These are phyloP conservation scores for Musca domestica DNA, from an alignment of 1,140 invertebrate genomes.

Conservation along the genomic window DNA sequence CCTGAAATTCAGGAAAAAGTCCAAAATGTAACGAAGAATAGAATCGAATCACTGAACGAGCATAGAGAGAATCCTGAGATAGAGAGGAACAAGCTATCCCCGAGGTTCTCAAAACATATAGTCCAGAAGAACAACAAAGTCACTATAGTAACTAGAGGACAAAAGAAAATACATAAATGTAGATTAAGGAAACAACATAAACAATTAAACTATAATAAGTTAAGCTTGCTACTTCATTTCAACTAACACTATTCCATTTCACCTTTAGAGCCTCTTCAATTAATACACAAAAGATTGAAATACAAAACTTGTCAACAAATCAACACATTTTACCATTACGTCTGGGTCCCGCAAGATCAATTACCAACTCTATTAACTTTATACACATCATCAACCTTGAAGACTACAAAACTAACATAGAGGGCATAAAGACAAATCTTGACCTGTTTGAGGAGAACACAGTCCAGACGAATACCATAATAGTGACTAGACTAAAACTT, in stretches of 20 bases:
- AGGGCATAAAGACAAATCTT: background rate
- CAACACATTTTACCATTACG: background rate
- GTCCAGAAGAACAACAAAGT: no score
- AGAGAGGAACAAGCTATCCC: background rate
- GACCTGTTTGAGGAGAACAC: background rate
- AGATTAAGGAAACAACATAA: background rate
- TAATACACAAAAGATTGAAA: background rate
- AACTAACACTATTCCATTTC: background rate
- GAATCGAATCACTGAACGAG: background rate
- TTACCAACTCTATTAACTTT: background rate
- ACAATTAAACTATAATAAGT: background rate
- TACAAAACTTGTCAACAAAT: background rate
- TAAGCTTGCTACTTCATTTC: background rate
- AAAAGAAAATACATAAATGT: no score
- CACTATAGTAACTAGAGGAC: no score
- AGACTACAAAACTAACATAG: background rate
- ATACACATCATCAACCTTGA: background rate
- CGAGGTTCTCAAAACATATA: slow-evolving; percentile 11
- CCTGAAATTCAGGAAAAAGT: slow-evolving; percentile 4
- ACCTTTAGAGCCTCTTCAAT: background rate
- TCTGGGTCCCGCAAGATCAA: background rate
- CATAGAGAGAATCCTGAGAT: background rate
- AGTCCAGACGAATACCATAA: background rate
- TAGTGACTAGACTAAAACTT: background rate
- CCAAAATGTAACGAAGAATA: background rate